These are phyloP conservation scores for Stichopus horrens DNA, from an alignment of 53 echinoderm and acorn worm genomes.

Conservation along the genomic window DNA sequence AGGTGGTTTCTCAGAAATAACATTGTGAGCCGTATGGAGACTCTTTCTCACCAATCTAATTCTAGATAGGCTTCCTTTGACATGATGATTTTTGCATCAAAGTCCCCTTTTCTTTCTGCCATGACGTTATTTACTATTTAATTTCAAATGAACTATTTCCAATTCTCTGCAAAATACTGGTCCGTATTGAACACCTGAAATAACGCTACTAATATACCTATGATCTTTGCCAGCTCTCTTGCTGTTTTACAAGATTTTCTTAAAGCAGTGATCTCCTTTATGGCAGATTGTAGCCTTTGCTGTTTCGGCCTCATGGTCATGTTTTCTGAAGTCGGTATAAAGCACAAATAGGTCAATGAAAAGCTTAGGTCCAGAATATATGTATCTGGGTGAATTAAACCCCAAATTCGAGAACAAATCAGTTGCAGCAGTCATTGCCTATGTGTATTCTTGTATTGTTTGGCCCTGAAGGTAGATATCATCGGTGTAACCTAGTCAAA, in stretches of 20 bases:
- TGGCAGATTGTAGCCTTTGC: neutral
- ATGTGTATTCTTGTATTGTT: neutral
- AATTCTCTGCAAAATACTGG: constrained; percentile 37
- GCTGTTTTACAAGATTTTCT: neutral
- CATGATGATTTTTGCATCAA: neutral
- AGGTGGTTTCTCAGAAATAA: constrained; percentile 4
- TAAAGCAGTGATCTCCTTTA: neutral
- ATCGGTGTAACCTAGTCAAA: constrained; percentile 53
- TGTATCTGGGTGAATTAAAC: constrained; percentile 46
- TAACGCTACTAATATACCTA: constrained; percentile 7
- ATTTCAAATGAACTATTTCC: neutral
- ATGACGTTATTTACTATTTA: neutral
- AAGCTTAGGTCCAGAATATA: constrained; percentile 25
- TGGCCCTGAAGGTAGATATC: constrained; percentile 40
- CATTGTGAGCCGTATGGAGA: constrained; percentile 8
- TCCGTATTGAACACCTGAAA: constrained; percentile 31
- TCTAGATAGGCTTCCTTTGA: constrained; percentile 16
- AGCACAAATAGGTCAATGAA: constrained; percentile 24
- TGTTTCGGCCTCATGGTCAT: constrained; percentile 42
- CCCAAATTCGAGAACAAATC: constrained; percentile 38
- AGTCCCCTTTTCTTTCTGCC: constrained; percentile 9
- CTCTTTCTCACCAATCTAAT: neutral
- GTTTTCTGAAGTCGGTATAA: constrained; percentile 38
- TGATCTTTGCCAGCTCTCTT: constrained; percentile 16
- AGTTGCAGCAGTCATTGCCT: constrained; percentile 6